Evolutionary conservation across 2,888 invertebrate genomes (phyloP), one percentile per base, ranked within the genome.

Genomic region (Miltochrista miniata): DNA sequence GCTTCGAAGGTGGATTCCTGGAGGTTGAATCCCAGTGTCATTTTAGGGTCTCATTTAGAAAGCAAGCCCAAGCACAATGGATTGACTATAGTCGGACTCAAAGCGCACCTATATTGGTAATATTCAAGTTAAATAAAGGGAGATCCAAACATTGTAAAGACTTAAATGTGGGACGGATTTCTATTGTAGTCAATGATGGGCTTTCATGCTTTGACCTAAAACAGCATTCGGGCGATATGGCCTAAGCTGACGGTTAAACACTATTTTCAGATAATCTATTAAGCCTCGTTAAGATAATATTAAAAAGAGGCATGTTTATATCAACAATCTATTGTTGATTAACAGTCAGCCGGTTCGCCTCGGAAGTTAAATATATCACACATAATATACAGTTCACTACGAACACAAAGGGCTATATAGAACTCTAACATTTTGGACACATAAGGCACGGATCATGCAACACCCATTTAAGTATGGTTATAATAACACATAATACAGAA

Each of bases 381-480:
- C 73, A 83, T 76, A 85, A 82, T 85, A 68, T 83, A 89, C 86
- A 88, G 63, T 77, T 71, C 68, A 77, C 90, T 90, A 90, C 88
- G 87, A 90, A 90, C 89, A 91, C 85, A 91, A 84, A 88, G 88
- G 90, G 74, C 89, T 88, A 89, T 88, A 89, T 83, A 83, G 79
- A 87, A 82, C 81, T 80, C 89, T 90, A 90, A 90, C 85, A 89
- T 79, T 76, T 74, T 86, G 86, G 89, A 86, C 82, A 91, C 90
- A 68, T 79, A 79, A 90, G 90, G 87, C 90, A 90, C 90, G 87
- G 86, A 86, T 83, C 91, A 91, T 91, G 91, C 91, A 91, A 90
- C 90, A 90, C 89, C 87, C 86, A 90, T 82, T 80, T 78, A 81
- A 79, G 81, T 81, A 87, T 83, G 86, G 83, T 84, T 75, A 85